phyloP scores from a whole-genome alignment of 2,797 vertebrate genomes.

The Macroramphosus scolopax region DNA sequence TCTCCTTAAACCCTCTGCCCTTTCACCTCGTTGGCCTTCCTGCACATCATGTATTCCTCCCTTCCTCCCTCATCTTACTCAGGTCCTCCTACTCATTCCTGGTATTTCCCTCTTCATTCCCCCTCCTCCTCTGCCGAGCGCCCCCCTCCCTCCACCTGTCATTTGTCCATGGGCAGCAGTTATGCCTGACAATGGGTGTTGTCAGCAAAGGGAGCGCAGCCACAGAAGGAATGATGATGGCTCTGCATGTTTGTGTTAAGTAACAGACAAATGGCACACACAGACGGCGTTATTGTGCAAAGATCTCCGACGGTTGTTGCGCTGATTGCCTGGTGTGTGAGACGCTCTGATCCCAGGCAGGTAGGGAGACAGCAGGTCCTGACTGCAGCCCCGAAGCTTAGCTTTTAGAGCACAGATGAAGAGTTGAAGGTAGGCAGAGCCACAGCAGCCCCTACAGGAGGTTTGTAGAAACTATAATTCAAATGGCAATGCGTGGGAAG shows the following conservation, averaged over 20 bases:
- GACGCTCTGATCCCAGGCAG: constrained; percentile 35
- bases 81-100: constrained; percentile 12
- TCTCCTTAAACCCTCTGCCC: constrained; percentile 3
- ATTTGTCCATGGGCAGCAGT: constrained; percentile 32
- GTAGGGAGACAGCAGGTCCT: constrained; percentile 62
- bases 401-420: constrained; percentile 34
- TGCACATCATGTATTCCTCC: too few relatives aligned
- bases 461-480: constrained; percentile 28
- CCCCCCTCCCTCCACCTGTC: too few relatives aligned
- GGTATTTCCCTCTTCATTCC: constrained; percentile 11
- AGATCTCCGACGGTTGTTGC: constrained; percentile 15
- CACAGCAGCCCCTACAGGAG: constrained; percentile 76
- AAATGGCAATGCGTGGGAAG: too few relatives aligned
- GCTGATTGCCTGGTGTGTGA: too few relatives aligned
- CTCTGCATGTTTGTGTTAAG: constrained; percentile 50
- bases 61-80: constrained; percentile 2
- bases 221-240: constrained; percentile 45
- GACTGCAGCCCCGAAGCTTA: constrained; percentile 48
- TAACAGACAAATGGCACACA: too few relatives aligned
- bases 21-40: not conserved
- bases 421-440: constrained; percentile 59
- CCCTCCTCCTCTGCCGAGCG: constrained; percentile 7
- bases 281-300: constrained; percentile 33
- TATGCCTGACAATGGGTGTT: constrained; percentile 24
- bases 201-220: too few relatives aligned